Evolutionary conservation across 92 coral and sea anemone genomes (phyloP).

Genomic region (Zoanthus solanderi): DNA sequence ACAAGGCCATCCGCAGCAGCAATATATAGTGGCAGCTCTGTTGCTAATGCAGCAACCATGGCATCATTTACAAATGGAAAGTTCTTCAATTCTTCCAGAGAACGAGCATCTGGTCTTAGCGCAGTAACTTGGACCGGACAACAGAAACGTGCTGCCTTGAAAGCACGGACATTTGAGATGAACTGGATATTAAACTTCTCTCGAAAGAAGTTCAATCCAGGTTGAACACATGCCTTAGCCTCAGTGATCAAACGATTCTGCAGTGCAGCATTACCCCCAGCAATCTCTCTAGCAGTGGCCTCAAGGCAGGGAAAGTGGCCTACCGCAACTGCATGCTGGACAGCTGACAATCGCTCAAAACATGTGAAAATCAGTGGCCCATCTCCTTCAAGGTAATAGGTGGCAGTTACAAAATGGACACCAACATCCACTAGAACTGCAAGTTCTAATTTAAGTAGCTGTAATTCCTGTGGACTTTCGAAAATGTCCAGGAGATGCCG

Average conservation of each 20-base stretch:
- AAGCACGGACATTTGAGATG: conserved; percentile 72
- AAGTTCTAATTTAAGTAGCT: conserved; percentile 46
- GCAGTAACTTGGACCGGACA: conserved; percentile 70
- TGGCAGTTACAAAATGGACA: conserved; percentile 63
- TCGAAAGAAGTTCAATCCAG: conserved; percentile 74
- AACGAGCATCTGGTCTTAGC: too few relatives aligned
- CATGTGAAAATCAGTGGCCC: conserved; percentile 18
- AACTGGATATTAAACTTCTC: conserved; percentile 72
- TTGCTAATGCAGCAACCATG: conserved; percentile 68
- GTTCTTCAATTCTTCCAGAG: too few relatives aligned
- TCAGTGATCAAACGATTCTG: conserved; percentile 59
- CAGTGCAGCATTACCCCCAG: conserved; percentile 67
- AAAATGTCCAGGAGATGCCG: conserved; percentile 52
- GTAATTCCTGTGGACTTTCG: conserved; percentile 37
- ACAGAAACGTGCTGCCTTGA: conserved; percentile 78
- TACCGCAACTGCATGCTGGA: conserved; percentile 71
- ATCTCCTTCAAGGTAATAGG: conserved; percentile 54
- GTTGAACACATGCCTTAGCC: conserved; percentile 73
- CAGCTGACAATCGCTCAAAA: conserved; percentile 64
- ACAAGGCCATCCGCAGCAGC: conserved; percentile 78
- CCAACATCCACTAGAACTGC: conserved; percentile 67
- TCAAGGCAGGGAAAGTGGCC: conserved; percentile 61
- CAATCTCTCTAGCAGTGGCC: conserved; percentile 67
- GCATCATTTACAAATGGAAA: conserved; percentile 70
- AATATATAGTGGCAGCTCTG: conserved; percentile 78